Evolutionary conservation across 1,140 invertebrate species (phyloP).

Genomic region (Apis cerana): DNA sequence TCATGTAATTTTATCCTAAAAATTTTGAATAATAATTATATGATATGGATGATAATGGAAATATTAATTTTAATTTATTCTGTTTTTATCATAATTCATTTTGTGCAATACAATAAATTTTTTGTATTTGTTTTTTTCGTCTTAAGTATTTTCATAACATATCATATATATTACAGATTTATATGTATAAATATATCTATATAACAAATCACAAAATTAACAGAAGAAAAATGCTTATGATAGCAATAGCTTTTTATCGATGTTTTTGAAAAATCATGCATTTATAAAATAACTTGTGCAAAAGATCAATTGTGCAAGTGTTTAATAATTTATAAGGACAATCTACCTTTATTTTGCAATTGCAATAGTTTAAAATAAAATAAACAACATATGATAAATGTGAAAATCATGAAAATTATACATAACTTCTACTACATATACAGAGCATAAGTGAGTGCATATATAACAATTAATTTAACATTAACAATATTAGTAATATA

Average conservation of each 20-base stretch:
- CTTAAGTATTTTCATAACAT: background rate
- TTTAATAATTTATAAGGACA: background rate
- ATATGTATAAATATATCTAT: background rate
- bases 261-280: slow-evolving; percentile 18
- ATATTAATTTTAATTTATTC: no score
- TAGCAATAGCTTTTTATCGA: background rate
- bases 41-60: no score
- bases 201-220: background rate
- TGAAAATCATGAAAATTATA: background rate
- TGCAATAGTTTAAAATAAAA: slow-evolving; percentile 19
- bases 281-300: slow-evolving; percentile 11
- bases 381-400: background rate
- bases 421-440: background rate
- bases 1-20: no score
- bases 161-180: background rate
- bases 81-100: no score
- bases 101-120: no score
- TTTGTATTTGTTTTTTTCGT: background rate
- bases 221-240: background rate
- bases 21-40: no score
- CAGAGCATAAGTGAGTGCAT: slow-evolving; percentile 25
- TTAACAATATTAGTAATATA: background rate
- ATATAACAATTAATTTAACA: slow-evolving; percentile 1
- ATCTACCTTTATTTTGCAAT: slow-evolving; percentile 8
- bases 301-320: background rate